Percentiles rank a stretch among this genome's conserved stretches.
Conservation (phyloP, 1,140 invertebrate species). For the Microplitis demolitor region DNA sequence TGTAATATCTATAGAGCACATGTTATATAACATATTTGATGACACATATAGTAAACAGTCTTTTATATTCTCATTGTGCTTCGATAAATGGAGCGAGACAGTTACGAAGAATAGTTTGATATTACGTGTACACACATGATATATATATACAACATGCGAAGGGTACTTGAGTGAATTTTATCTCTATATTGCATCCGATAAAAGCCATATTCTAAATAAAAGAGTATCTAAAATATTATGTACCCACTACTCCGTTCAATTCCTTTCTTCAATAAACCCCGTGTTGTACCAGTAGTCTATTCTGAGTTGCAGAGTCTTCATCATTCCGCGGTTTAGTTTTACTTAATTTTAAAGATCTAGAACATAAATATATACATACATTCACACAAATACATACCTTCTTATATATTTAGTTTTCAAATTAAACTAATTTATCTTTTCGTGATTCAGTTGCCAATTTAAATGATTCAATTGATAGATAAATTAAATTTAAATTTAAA, state of each 20-base stretch:
- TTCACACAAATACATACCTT: too few relatives aligned
- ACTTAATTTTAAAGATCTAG: not conserved
- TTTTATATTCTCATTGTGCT: not conserved
- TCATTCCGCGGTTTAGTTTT: not conserved
- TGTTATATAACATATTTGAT: too few relatives aligned
- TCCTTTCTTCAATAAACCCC: not conserved
- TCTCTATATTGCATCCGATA: not conserved
- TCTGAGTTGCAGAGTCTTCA: not conserved
- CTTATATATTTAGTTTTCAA: too few relatives aligned
- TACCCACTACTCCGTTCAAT: not conserved
- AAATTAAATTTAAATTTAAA: too few relatives aligned
- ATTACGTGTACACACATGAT: not conserved
- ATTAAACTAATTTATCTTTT: too few relatives aligned
- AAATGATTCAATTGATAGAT: too few relatives aligned
- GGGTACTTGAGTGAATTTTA: not conserved
- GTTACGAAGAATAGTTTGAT: not conserved
- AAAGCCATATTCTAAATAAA: too few relatives aligned
- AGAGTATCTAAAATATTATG: too few relatives aligned
- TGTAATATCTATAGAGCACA: too few relatives aligned
- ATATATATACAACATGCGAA: not conserved
- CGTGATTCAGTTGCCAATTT: too few relatives aligned
- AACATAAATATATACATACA: too few relatives aligned
- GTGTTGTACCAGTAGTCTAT: not conserved
- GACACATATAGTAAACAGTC: too few relatives aligned
- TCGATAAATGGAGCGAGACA: not conserved